These are phyloP conservation scores for Falco columbarius DNA, from an alignment of 2,797 vertebrate species.

Conservation along the genomic window DNA sequence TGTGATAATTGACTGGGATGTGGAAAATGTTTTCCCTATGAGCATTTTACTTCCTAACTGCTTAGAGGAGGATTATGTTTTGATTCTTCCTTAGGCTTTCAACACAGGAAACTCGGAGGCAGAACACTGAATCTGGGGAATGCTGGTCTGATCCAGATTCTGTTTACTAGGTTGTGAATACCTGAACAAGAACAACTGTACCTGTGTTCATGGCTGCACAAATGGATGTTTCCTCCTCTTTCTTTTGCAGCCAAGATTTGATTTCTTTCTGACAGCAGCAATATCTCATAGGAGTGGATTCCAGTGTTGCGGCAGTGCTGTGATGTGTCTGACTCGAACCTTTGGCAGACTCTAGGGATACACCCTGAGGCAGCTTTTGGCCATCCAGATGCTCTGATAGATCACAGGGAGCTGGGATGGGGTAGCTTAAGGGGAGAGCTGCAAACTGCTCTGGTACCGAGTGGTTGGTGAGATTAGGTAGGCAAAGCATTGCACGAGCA, in stretches of 20 bases:
- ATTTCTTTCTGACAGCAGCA: not conserved
- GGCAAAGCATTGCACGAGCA: not conserved
- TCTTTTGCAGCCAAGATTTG: not conserved
- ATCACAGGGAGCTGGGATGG: not conserved
- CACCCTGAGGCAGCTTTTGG: not conserved
- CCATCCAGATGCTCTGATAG: not conserved
- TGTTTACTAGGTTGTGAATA: not conserved
- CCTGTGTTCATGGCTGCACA: not conserved
- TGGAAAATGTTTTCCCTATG: not conserved
- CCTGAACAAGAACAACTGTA: not conserved
- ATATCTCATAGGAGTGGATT: not conserved
- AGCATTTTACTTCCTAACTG: not conserved
- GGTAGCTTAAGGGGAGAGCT: not conserved
- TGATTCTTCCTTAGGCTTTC: not conserved
- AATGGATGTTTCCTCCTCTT: not conserved
- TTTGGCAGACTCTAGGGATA: not conserved
- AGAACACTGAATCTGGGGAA: not conserved
- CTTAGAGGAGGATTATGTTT: not conserved
- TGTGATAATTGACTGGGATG: not conserved
- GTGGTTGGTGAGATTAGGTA: accelerated
- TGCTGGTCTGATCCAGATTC: not conserved
- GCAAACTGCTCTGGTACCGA: not conserved
- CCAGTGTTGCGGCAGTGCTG: not conserved
- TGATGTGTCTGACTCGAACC: not conserved
- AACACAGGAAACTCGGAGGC: not conserved